Conservation (phyloP, 2,888 invertebrate species). For the Scrobipalpa atriplicella region DNA sequence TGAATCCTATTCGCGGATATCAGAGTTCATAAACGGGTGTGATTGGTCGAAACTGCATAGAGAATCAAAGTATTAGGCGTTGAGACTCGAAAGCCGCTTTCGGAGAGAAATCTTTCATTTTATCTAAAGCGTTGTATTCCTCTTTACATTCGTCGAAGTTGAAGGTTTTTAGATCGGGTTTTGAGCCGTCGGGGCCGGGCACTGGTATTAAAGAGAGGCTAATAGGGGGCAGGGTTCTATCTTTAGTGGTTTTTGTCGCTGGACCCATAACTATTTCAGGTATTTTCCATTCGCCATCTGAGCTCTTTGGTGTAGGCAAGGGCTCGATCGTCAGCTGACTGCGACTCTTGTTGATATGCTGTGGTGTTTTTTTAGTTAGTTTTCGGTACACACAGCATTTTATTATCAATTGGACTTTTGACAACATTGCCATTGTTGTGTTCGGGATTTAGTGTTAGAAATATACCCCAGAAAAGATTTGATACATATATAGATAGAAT, state of each 20-base stretch:
- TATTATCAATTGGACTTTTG: slow-evolving; percentile 80
- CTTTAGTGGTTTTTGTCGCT: slow-evolving; percentile 58
- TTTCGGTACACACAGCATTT: slow-evolving; percentile 43
- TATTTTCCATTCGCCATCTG: slow-evolving; percentile 63
- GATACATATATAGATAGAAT: slow-evolving; percentile 45
- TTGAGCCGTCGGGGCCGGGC: slow-evolving; percentile 62
- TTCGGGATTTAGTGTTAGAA: slow-evolving; percentile 35
- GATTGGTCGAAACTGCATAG: slow-evolving; percentile 71
- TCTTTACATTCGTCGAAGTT: slow-evolving; percentile 65
- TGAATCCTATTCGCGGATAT: slow-evolving; percentile 76
- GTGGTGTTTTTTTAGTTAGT: slow-evolving; percentile 51
- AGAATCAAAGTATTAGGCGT: slow-evolving; percentile 61
- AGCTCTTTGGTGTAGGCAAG: slow-evolving; percentile 61
- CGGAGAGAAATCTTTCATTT: slow-evolving; percentile 80
- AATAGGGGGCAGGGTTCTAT: slow-evolving; percentile 74
- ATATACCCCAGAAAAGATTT: slow-evolving; percentile 41
- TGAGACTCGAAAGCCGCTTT: slow-evolving; percentile 75
- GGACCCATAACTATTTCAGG: slow-evolving; percentile 68
- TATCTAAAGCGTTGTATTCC: slow-evolving; percentile 77
- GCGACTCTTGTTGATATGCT: slow-evolving; percentile 80
- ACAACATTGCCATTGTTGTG: slow-evolving; percentile 73
- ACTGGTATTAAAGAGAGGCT: slow-evolving; percentile 77
- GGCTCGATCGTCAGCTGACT: slow-evolving; percentile 78
- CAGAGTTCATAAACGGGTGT: slow-evolving; percentile 77
- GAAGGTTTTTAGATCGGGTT: slow-evolving; percentile 64